Evolutionary conservation across 1,140 invertebrate genomes (phyloP).

Genomic region (Palaemon carinicauda): DNA sequence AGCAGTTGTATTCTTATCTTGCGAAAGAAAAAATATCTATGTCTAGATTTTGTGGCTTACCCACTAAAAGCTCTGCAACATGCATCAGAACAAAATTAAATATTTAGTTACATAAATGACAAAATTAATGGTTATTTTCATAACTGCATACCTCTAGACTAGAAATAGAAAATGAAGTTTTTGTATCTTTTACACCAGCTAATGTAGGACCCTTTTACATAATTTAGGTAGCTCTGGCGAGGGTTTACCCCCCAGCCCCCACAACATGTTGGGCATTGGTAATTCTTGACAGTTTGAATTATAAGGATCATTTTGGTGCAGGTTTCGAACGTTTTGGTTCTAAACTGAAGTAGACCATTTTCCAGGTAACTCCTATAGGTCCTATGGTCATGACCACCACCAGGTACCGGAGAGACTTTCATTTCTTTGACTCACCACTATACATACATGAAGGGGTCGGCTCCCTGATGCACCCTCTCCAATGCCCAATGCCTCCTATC

Average conservation of each 20-base stretch:
- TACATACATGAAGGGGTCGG: too few relatives aligned
- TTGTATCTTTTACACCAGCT: neutral
- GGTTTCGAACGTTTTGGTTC: conserved; percentile 1
- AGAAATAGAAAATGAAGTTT: neutral
- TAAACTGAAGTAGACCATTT: neutral
- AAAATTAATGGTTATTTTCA: neutral
- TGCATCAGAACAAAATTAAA: too few relatives aligned
- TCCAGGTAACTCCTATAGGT: neutral
- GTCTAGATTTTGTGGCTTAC: neutral
- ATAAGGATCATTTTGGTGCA: conserved; percentile 12
- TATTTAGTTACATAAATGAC: neutral
- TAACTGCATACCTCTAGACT: neutral
- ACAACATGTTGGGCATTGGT: neutral
- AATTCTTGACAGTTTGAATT: neutral
- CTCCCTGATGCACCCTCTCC: too few relatives aligned
- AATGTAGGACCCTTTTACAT: neutral
- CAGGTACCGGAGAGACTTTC: too few relatives aligned
- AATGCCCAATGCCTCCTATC: too few relatives aligned
- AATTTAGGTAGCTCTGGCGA: neutral
- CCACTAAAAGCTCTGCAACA: neutral
- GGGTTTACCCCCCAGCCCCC: neutral
- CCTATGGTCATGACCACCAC: neutral
- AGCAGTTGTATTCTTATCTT: neutral
- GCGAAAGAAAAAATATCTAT: neutral
- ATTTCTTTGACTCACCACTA: too few relatives aligned